phyloP scores from a whole-genome alignment of 2,113 vertebrate species.

The Mormoops blainvillei region DNA sequence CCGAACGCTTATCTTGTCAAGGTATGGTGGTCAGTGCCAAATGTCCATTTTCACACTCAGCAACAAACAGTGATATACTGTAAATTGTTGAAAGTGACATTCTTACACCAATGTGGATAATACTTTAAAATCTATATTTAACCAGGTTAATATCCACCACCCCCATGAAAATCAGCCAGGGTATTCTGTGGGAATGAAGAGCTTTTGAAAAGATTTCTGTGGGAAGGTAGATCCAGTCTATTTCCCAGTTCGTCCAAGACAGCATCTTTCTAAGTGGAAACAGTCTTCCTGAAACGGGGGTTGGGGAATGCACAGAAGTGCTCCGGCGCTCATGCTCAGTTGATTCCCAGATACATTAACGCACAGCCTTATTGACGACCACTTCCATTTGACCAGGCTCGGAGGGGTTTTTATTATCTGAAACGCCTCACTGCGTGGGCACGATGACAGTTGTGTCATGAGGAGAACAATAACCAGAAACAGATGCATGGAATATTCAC shows the following conservation, averaged over 20 bases:
- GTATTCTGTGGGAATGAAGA: not conserved
- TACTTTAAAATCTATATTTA: not conserved
- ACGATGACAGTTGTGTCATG: conserved; percentile 75
- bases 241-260: not conserved
- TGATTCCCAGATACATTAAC: conserved; percentile 50
- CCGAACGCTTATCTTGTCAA: fast-evolving
- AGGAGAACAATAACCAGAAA: conserved; percentile 84
- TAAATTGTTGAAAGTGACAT: not conserved
- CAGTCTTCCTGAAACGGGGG: fast-evolving
- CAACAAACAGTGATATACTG: not conserved
- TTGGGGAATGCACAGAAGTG: not conserved
- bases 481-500: conserved; percentile 75
- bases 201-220: not conserved
- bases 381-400: conserved; percentile 57
- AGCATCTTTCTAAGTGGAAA: not conserved
- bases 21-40: not conserved
- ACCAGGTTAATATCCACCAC: not conserved
- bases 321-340: not conserved
- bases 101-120: not conserved
- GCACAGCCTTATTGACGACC: not conserved
- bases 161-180: not conserved
- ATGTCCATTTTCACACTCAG: not conserved
- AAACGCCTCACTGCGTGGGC: conserved; percentile 58
- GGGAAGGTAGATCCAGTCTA: not conserved
- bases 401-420: conserved; percentile 62